These are phyloP conservation scores for Bothrops jararaca DNA, from an alignment of 2,113 vertebrate genomes.

Conservation along the genomic window DNA sequence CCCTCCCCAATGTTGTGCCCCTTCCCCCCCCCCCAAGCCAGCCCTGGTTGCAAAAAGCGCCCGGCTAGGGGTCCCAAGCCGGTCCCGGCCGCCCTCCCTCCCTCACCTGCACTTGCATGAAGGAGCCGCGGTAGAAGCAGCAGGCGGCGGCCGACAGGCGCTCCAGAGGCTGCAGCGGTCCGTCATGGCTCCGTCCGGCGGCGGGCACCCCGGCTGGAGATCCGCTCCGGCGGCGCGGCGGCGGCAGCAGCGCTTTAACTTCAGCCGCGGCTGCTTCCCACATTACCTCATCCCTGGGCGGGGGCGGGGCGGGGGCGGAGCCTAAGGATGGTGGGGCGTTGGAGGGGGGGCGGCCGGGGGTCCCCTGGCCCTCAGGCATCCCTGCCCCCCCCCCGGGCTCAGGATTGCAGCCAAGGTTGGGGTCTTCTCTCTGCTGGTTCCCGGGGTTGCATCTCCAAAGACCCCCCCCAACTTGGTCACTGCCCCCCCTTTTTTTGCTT, in stretches of 20 bases:
- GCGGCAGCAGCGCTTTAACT: constrained; percentile 12
- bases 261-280: constrained; percentile 68
- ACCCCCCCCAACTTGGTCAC: too few relatives aligned
- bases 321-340: constrained; percentile 28
- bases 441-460: not conserved
- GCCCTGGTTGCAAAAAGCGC: not conserved
- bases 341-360: constrained; percentile 18
- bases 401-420: not conserved
- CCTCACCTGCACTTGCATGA: constrained; percentile 98
- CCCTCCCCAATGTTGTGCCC: not conserved
- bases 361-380: not conserved
- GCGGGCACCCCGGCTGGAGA: constrained; percentile 26
- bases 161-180: constrained; percentile 97
- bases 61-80: not conserved
- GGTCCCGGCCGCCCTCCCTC: fast-evolving
- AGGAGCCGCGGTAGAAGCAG: constrained; percentile 97
- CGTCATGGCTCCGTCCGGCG: constrained; percentile 75
- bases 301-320: constrained; percentile 57
- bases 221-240: not conserved
- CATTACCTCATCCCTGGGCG: constrained; percentile 78
- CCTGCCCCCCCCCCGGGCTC: not conserved
- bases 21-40: not conserved
- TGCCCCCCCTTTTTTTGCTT: not conserved
- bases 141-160: constrained; percentile 94
- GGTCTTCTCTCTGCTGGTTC: not conserved